Evolutionary conservation across 2,888 invertebrate species (phyloP).

Genomic region (Sinopyrophorus schimmeli): DNA sequence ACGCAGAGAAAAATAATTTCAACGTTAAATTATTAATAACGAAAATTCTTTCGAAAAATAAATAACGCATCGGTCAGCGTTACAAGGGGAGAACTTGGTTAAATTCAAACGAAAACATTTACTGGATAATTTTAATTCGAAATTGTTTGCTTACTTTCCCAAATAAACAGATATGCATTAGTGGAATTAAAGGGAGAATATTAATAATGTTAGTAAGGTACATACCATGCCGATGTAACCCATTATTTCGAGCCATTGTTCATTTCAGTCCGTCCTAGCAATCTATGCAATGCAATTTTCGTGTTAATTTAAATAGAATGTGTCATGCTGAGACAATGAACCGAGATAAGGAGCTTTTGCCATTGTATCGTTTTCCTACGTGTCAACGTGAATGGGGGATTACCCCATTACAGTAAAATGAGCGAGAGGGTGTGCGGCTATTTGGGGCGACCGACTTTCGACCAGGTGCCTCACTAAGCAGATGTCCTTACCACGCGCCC

Average conservation of each 20-base stretch:
- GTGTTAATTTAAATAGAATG: conserved; percentile 32
- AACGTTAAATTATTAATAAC: too few species aligned
- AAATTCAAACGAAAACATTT: too few species aligned
- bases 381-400: conserved; percentile 18
- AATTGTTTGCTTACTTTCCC: conserved; percentile 12
- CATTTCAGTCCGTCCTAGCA: conserved; percentile 23
- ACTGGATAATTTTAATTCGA: too few species aligned
- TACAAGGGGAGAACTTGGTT: too few species aligned
- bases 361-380: conserved; percentile 20
- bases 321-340: conserved; percentile 27
- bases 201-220: conserved; percentile 16
- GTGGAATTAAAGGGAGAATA: conserved; percentile 18
- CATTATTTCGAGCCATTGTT: conserved; percentile 21
- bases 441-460: conserved; percentile 13
- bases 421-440: conserved; percentile 16
- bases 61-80: too few species aligned
- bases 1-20: too few species aligned
- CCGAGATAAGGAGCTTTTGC: conserved; percentile 23
- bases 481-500: conserved; percentile 29
- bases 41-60: too few species aligned
- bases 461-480: conserved; percentile 30
- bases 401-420: conserved; percentile 11
- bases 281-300: conserved; percentile 29
- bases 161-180: conserved; percentile 17
- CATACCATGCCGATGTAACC: conserved; percentile 21